phyloP scores from a whole-genome alignment of 2,113 vertebrate genomes.

The Buteo buteo region DNA sequence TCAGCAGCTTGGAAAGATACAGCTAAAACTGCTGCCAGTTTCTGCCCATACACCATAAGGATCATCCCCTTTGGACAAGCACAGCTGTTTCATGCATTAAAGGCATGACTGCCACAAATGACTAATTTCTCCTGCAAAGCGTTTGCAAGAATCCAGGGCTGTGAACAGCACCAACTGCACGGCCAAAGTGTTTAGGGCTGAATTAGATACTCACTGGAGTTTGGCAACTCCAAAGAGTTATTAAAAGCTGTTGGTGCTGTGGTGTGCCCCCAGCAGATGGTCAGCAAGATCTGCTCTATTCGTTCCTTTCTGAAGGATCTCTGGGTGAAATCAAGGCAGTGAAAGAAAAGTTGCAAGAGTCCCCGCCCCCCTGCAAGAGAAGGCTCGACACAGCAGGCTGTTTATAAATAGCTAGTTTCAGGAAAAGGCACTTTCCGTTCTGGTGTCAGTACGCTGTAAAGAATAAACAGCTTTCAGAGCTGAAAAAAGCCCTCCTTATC shows the following conservation, averaged over 20 bases:
- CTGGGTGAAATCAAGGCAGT: neutral
- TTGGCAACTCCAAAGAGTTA: neutral
- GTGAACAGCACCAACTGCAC: neutral
- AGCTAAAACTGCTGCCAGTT: neutral
- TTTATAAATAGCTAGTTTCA: conserved; percentile 62
- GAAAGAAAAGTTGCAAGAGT: neutral
- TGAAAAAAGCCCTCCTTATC: neutral
- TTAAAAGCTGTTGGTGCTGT: neutral
- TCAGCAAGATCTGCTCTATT: neutral
- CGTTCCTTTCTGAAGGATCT: neutral
- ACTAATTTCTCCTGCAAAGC: neutral
- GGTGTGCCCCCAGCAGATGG: neutral
- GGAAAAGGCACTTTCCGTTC: conserved; percentile 66
- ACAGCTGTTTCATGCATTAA: neutral
- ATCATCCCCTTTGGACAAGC: neutral
- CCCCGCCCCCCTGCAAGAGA: neutral
- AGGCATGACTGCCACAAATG: neutral
- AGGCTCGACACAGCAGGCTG: neutral
- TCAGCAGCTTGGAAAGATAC: neutral
- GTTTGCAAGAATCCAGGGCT: neutral
- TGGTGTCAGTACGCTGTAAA: neutral
- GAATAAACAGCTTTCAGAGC: conserved; percentile 40
- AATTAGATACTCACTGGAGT: neutral
- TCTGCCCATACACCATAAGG: accelerated
- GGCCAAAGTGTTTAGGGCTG: neutral